These are phyloP conservation scores for Agonopterix heracliana DNA, from an alignment of 2,888 invertebrate genomes.

Conservation along the genomic window DNA sequence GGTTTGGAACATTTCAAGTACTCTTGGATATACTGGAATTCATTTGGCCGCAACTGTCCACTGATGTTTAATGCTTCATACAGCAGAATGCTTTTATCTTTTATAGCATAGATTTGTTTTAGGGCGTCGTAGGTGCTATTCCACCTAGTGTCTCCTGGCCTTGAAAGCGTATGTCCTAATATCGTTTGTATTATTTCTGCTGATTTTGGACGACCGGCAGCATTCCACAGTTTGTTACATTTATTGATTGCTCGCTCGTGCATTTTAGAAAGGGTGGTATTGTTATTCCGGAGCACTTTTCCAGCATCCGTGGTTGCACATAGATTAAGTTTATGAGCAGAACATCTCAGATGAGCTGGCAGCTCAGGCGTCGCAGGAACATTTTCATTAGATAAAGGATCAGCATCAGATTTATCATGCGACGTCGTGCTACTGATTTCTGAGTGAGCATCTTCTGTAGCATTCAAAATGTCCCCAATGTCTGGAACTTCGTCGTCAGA, in stretches of 20 bases:
- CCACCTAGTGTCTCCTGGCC: constrained; percentile 10
- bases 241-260: constrained; percentile 9
- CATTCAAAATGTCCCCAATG: neutral
- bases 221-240: constrained; percentile 13
- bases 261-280: neutral
- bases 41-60: neutral
- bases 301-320: neutral
- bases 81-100: neutral
- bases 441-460: neutral
- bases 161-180: constrained; percentile 5
- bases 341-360: neutral
- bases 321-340: neutral
- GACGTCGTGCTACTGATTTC: too few relatives aligned
- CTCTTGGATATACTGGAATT: neutral
- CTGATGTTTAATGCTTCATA: neutral
- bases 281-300: neutral
- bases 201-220: constrained; percentile 12
- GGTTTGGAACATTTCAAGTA: neutral
- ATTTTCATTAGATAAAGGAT: neutral
- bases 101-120: constrained; percentile 7
- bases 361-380: neutral
- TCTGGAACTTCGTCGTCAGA: neutral
- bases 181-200: constrained; percentile 6
- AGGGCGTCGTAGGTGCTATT: constrained; percentile 9
- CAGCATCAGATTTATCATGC: too few relatives aligned